These are phyloP conservation scores for Piliocolobus tephrosceles DNA, from an alignment of 2,113 vertebrate genomes.

Conservation along the genomic window DNA sequence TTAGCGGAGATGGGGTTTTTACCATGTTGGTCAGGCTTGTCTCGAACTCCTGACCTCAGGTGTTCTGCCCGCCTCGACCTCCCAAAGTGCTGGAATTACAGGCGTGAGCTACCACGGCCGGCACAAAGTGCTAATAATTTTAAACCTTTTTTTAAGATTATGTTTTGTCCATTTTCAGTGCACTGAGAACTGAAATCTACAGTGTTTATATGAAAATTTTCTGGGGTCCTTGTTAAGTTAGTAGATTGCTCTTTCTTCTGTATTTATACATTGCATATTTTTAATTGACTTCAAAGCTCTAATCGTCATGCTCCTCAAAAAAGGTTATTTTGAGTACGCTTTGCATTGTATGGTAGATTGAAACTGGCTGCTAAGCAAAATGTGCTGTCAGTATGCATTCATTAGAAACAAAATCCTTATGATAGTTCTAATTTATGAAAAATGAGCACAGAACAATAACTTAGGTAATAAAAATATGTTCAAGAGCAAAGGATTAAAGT, in stretches of 20 bases:
- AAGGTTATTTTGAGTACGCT: conserved; percentile 39
- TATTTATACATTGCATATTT: not conserved
- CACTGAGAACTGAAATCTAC: not conserved
- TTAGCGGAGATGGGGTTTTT: too few species aligned
- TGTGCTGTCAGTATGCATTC: not conserved
- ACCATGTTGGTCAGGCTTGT: too few species aligned
- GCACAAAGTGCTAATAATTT: conserved; percentile 81
- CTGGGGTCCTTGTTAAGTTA: not conserved
- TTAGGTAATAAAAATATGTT: not conserved
- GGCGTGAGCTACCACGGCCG: too few species aligned
- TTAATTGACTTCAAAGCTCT: conserved; percentile 23
- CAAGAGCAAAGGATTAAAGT: not conserved
- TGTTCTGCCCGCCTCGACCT: too few species aligned
- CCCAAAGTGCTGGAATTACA: too few species aligned
- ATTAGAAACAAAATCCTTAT: not conserved
- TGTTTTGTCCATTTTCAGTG: not conserved
- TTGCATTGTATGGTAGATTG: not conserved
- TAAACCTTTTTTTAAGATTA: not conserved
- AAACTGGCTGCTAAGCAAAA: conserved; percentile 7
- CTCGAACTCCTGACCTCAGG: too few species aligned
- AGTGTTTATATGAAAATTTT: not conserved
- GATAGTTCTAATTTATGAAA: not conserved
- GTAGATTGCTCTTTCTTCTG: not conserved
- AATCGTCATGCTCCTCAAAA: not conserved
- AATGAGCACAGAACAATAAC: not conserved